These are phyloP conservation scores for Deilephila porcellus DNA, from an alignment of 2,888 invertebrate genomes.

Conservation along the genomic window DNA sequence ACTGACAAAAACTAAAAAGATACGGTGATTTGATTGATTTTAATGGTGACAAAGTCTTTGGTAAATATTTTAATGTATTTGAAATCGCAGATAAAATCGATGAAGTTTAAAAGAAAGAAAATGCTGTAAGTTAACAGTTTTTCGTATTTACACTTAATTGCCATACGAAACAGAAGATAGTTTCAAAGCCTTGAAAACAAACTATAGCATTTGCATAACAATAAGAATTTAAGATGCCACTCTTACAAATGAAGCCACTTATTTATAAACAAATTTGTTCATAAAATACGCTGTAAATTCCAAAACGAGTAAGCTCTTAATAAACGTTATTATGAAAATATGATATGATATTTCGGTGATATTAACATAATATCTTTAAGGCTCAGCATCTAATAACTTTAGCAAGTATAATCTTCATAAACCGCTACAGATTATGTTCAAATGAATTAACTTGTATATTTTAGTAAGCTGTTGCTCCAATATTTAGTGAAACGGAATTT, in stretches of 20 bases:
- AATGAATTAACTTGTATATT: slow-evolving; percentile 37
- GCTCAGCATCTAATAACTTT: slow-evolving; percentile 35
- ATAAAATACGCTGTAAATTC: slow-evolving; percentile 15
- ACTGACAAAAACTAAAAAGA: too few species aligned
- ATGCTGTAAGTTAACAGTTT: too few species aligned
- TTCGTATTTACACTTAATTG: too few species aligned
- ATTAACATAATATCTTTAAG: slow-evolving; percentile 30
- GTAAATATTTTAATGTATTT: too few species aligned
- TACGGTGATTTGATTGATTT: too few species aligned
- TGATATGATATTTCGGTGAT: slow-evolving; percentile 27
- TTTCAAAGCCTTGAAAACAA: background rate
- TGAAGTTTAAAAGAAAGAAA: too few species aligned
- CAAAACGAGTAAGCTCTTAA: slow-evolving; percentile 6
- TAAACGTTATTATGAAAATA: slow-evolving; percentile 29
- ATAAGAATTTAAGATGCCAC: slow-evolving; percentile 9
- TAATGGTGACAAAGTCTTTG: too few species aligned
- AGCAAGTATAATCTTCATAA: slow-evolving; percentile 37
- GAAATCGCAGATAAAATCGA: too few species aligned
- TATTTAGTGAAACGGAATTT: slow-evolving; percentile 19
- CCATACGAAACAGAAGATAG: background rate
- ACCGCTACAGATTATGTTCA: slow-evolving; percentile 36
- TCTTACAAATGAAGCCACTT: background rate
- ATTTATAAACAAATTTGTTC: slow-evolving; percentile 20
- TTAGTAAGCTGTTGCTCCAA: slow-evolving; percentile 24
- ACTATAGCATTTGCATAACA: slow-evolving; percentile 13